Percentiles rank a stretch among this genome's conserved stretches.
phyloP scores from a whole-genome alignment of 1,140 invertebrate genomes.

The Hylaeus anthracinus region DNA sequence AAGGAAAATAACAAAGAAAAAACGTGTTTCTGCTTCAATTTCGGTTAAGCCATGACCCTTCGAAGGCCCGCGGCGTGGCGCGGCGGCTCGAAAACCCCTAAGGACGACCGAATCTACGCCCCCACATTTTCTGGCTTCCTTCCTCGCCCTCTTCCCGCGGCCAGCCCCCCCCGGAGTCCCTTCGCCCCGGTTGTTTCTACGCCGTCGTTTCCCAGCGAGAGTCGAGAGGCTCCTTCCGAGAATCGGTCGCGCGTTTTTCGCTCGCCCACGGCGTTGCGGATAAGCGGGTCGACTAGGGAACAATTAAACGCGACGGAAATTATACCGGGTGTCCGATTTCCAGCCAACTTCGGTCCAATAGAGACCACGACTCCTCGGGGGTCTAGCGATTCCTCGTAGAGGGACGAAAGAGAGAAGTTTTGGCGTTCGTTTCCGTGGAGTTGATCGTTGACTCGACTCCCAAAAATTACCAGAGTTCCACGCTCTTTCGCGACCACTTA shows the following conservation, averaged over 20 bases:
- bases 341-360: not conserved
- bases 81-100: conserved; percentile 37
- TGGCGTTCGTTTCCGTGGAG: no score
- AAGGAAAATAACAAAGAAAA: conserved; percentile 1
- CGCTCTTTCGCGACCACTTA: no score
- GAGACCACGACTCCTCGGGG: no score
- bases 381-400: no score
- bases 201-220: conserved; percentile 5
- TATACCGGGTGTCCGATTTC: conserved; percentile 37
- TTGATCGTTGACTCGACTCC: no score
- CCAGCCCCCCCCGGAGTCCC: not conserved
- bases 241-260: conserved; percentile 59
- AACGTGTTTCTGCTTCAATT: conserved; percentile 4
- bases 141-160: conserved; percentile 27
- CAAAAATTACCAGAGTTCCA: no score
- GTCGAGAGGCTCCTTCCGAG: conserved; percentile 53
- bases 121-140: conserved; percentile 50
- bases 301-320: conserved; percentile 45
- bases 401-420: no score
- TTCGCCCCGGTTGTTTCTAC: conserved; percentile 22
- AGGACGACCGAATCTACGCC: conserved; percentile 48
- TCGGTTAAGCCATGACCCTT: conserved; percentile 8
- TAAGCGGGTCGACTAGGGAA: conserved; percentile 38
- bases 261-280: conserved; percentile 42
- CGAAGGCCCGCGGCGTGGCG: conserved; percentile 41